Conservation (phyloP, 2,797 vertebrate species). For the Pitangus sulphuratus region DNA sequence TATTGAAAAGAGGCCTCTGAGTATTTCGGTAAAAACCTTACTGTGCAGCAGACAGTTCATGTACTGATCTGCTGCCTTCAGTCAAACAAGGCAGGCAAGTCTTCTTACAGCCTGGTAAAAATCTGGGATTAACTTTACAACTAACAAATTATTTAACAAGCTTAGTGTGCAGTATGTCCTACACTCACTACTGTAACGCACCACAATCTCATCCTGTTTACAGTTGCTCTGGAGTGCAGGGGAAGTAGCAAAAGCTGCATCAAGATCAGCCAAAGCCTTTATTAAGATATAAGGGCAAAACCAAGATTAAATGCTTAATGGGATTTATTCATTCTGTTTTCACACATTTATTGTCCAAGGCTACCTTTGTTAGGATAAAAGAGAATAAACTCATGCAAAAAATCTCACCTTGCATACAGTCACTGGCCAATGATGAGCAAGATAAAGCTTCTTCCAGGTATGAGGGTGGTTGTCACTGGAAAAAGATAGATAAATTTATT, state of each 20-base stretch:
- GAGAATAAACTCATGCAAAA: not conserved
- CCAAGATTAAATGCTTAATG: not conserved
- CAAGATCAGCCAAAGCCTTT: not conserved
- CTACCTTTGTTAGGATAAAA: not conserved
- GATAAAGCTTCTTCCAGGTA: slow-evolving; percentile 59
- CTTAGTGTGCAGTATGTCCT: not conserved
- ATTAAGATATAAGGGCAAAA: not conserved
- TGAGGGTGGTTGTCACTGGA: not conserved
- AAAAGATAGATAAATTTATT: not conserved
- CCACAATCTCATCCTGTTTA: not conserved
- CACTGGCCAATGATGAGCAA: slow-evolving; percentile 73
- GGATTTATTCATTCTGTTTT: not conserved
- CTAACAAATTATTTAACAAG: not conserved
- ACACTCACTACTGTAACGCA: not conserved
- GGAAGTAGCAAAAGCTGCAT: not conserved
- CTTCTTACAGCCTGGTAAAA: not conserved
- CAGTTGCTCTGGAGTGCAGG: not conserved
- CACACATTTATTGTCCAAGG: not conserved
- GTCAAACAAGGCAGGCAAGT: not conserved
- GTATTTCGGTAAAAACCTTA: not conserved
- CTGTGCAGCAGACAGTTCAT: not conserved
- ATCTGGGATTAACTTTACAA: not conserved
- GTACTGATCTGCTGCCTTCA: not conserved
- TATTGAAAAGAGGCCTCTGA: not conserved
- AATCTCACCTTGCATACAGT: slow-evolving; percentile 72